Conservation (phyloP, 2,797 vertebrate species). For the Otus scops region DNA sequence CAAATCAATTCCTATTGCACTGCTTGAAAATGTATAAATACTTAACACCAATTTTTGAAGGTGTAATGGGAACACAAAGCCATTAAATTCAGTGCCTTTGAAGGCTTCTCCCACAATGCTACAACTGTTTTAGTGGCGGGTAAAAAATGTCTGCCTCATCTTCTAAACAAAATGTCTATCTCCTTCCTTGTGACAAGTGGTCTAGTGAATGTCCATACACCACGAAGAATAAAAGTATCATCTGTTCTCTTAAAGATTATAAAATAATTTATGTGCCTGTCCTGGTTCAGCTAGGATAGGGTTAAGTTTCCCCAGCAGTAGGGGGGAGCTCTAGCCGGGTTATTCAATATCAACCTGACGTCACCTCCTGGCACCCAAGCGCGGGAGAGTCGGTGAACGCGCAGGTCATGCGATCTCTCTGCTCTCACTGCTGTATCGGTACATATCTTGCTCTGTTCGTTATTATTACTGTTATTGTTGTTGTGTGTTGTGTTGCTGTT, state of each 20-base stretch:
- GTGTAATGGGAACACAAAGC: neutral
- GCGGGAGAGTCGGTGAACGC: too few species aligned
- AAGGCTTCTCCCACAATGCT: neutral
- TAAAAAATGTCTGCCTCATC: neutral
- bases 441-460: too few species aligned
- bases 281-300: too few species aligned
- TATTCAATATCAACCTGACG: too few species aligned
- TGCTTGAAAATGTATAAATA: neutral
- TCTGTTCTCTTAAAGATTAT: neutral
- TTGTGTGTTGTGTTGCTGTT: too few species aligned
- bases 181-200: neutral
- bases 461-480: too few species aligned
- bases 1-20: neutral
- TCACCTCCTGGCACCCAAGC: too few species aligned
- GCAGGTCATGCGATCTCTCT: too few species aligned
- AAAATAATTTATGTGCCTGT: neutral
- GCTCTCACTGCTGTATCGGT: too few species aligned
- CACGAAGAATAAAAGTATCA: neutral
- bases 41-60: neutral
- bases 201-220: neutral
- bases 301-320: too few species aligned
- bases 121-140: neutral
- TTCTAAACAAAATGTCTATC: neutral
- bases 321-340: too few species aligned
- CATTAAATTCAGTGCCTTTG: neutral